phyloP scores from a whole-genome alignment of 2,797 vertebrate species.

The Argyrosomus regius region DNA sequence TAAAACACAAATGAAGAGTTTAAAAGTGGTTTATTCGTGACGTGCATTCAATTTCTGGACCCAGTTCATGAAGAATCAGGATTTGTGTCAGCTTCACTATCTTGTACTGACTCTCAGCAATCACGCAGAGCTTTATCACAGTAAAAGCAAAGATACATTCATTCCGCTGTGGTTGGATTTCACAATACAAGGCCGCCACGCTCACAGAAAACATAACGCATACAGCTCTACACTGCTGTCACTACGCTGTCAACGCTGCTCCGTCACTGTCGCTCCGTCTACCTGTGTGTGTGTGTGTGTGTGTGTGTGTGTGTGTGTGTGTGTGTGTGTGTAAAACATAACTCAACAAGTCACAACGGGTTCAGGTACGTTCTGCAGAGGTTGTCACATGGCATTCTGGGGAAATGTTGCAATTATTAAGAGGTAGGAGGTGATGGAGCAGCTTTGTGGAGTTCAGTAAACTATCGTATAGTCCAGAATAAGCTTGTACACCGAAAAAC shows the following conservation, averaged over 20 bases:
- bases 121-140: background rate
- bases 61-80: background rate
- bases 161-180: background rate
- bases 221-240: background rate
- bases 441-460: background rate
- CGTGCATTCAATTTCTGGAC: background rate
- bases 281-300: background rate
- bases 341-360: background rate
- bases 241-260: background rate
- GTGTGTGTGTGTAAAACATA: background rate
- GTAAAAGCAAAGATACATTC: background rate
- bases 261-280: background rate
- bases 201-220: background rate
- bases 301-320: background rate
- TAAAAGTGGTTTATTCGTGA: background rate
- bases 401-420: background rate
- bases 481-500: background rate
- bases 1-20: background rate
- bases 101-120: background rate
- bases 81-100: background rate
- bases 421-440: background rate
- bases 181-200: background rate
- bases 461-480: background rate
- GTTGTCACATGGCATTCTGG: background rate
- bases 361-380: slow-evolving; percentile 15